Evolutionary conservation across 2,888 invertebrate species (phyloP).

Genomic region (Ochropleura leucogaster): DNA sequence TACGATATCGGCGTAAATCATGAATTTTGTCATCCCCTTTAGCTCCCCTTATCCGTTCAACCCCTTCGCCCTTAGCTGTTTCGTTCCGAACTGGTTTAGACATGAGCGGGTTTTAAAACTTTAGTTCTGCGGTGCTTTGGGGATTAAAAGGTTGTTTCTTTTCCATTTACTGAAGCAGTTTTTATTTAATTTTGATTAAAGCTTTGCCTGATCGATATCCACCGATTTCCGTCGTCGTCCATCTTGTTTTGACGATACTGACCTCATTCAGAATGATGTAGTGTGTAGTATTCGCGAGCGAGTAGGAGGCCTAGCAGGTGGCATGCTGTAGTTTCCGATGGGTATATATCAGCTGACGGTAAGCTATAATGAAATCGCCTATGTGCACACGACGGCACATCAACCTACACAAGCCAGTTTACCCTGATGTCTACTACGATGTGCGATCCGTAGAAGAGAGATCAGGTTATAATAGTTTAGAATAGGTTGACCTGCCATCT

Average conservation of each 20-base stretch:
- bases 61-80: slow-evolving; percentile 21
- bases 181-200: neutral
- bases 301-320: neutral
- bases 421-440: no score
- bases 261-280: neutral
- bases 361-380: no score
- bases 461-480: no score
- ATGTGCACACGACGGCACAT: no score
- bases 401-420: no score
- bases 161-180: neutral
- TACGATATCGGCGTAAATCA: slow-evolving; percentile 69
- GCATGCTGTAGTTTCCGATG: neutral
- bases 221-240: neutral
- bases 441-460: no score
- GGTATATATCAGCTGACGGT: neutral
- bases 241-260: neutral
- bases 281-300: neutral
- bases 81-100: slow-evolving; percentile 43
- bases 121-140: slow-evolving; percentile 42
- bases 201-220: neutral
- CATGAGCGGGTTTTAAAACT: slow-evolving; percentile 44
- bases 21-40: slow-evolving; percentile 65
- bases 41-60: slow-evolving; percentile 52
- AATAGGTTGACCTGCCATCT: no score
- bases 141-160: slow-evolving; percentile 33